These are phyloP conservation scores for Leguminivora glycinivorella DNA, from an alignment of 1,140 invertebrate genomes.

Conservation along the genomic window DNA sequence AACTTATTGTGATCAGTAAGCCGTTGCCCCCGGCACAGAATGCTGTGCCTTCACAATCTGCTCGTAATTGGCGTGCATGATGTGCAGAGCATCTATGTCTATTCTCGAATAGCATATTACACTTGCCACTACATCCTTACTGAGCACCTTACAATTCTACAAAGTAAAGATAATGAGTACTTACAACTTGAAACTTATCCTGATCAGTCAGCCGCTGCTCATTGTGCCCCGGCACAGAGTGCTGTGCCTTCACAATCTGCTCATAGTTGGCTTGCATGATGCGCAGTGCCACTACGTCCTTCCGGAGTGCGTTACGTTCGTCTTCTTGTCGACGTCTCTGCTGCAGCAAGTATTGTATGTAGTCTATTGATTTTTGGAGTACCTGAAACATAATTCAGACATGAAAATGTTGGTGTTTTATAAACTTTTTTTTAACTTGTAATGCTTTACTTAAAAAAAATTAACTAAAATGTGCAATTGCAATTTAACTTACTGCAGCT, in stretches of 20 bases:
- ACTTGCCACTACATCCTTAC: conserved; percentile 75
- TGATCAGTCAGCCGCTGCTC: conserved; percentile 95
- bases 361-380: conserved; percentile 94
- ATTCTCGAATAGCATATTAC: conserved; percentile 94
- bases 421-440: no score
- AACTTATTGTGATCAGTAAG: conserved; percentile 97
- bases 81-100: conserved; percentile 95
- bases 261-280: conserved; percentile 98
- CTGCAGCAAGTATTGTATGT: conserved; percentile 93
- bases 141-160: no score
- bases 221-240: conserved; percentile 92
- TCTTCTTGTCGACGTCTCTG: conserved; percentile 96
- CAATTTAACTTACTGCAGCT: conserved; percentile 84
- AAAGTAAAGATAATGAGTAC: conserved; percentile 40
- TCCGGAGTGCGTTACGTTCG: conserved; percentile 93
- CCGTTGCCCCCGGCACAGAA: conserved; percentile 91
- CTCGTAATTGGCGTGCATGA: conserved; percentile 96
- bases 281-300: conserved; percentile 95
- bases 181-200: conserved; percentile 97
- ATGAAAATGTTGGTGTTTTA: background rate
- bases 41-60: conserved; percentile 97
- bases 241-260: conserved; percentile 96
- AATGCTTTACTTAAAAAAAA: no score
- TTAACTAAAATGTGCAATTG: no score
- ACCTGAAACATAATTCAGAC: conserved; percentile 70